Evolutionary conservation across 2,113 vertebrate species (phyloP), one percentile per base, ranked within the genome.

Genomic region (Hypocryptadius cinnamomeus): DNA sequence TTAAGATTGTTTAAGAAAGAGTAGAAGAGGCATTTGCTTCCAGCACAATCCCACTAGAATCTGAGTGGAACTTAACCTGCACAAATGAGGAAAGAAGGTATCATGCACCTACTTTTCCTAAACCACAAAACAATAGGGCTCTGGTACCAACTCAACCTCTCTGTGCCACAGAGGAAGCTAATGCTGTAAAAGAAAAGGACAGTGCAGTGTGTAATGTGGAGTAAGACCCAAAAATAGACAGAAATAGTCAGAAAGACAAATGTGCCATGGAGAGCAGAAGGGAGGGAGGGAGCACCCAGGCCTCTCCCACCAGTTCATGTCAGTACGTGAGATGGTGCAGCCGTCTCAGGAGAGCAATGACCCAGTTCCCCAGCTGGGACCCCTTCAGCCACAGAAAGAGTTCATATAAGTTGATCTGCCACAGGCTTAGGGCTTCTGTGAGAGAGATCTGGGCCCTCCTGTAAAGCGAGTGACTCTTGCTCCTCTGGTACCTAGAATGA

Each of bases 391-490:
- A 97, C 87, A 99, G 96, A 23, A 98, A 85, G 39, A 99, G 89
- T 97, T 99, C 98, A 28, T 98, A 98, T 33, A 99, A 63, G 63
- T 83, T 94, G 92, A 99, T 98, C 85, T 98, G 98, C 98, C 98
- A 98, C 57, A 99, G 96, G 86, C 82, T 95, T 69, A 99, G 77
- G 6, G 95, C 95, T 96, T 99, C 98, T 2, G 94, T 81, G 87
- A 99, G 60, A 6, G 97, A 97, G 95, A 99, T 98, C 94, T 97
- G 98, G 71, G 98, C 94, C 57, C 90, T 98, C 87, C 93, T 97
- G 86, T 94, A 97, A 79, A 98, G 80, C 0, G 98, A 99, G 45
- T 28, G 44, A 57, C 97, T 96, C 68, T 97, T 98, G 91, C 95
- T 98, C 97, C 97, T 98, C 96, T 97, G 98, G 95, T 99, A 97